phyloP scores from a whole-genome alignment of 2,113 vertebrate genomes.

The Rhinopomastus cyanomelas region DNA sequence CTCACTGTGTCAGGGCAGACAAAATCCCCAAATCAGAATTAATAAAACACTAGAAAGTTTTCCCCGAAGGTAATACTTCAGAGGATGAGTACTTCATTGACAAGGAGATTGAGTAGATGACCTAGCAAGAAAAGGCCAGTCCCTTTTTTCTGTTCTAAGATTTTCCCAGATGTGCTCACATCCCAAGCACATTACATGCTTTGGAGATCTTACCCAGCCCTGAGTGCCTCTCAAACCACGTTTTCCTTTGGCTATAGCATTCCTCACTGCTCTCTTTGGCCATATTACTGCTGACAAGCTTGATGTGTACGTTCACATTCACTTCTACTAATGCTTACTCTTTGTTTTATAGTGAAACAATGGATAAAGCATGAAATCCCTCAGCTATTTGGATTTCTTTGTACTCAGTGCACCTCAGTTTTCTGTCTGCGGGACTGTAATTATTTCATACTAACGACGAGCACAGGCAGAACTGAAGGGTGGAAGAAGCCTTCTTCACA shows the following conservation, averaged over 20 bases:
- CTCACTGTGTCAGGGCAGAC: neutral
- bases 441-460: neutral
- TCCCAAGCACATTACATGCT: neutral
- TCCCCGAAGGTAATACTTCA: conserved; percentile 1
- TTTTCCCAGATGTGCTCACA: neutral
- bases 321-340: conserved; percentile 17
- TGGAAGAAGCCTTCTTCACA: neutral
- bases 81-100: neutral
- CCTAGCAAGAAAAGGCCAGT: neutral
- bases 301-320: neutral
- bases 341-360: neutral
- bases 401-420: neutral
- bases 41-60: conserved; percentile 13
- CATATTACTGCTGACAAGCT: neutral
- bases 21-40: conserved; percentile 6
- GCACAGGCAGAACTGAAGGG: neutral
- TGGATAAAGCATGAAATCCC: neutral
- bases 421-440: neutral
- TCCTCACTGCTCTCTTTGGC: neutral
- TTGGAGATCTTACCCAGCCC: neutral
- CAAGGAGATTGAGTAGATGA: neutral
- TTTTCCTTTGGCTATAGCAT: neutral
- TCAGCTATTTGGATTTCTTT: neutral
- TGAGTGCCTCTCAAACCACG: neutral
- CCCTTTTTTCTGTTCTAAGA: neutral